phyloP scores from a whole-genome alignment of 2,113 vertebrate genomes.

The Rafetus swinhoei region DNA sequence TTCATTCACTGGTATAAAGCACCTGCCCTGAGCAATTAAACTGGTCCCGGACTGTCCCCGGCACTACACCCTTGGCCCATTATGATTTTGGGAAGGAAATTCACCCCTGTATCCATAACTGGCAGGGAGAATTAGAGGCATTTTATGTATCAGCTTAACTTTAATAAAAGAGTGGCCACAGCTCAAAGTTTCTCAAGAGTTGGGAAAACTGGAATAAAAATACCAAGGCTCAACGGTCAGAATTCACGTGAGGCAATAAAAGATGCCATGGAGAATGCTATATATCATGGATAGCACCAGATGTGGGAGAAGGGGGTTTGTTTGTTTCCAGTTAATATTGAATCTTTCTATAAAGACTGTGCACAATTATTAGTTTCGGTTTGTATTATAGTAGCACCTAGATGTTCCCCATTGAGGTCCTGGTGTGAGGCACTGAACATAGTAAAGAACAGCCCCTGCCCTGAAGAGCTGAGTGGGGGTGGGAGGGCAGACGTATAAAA shows the following conservation, averaged over 20 bases:
- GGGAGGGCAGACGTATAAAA: not conserved
- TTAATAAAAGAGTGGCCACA: not conserved
- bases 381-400: not conserved
- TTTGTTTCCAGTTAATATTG: not conserved
- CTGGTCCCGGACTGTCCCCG: not conserved
- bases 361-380: not conserved
- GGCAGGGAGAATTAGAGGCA: not conserved
- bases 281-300: not conserved
- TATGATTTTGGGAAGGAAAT: not conserved
- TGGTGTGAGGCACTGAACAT: not conserved
- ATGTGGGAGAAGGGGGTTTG: not conserved
- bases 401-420: not conserved
- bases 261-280: not conserved
- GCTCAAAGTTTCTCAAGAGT: slow-evolving; percentile 12
- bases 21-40: not conserved
- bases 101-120: not conserved
- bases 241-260: not conserved
- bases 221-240: not conserved
- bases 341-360: not conserved
- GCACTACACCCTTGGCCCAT: not conserved
- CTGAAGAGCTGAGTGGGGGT: not conserved
- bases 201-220: not conserved
- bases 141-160: not conserved
- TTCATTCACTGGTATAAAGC: not conserved
- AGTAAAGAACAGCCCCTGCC: not conserved